These are phyloP conservation scores for Microtus ochrogaster DNA, from an alignment of 2,113 vertebrate genomes.

Conservation along the genomic window DNA sequence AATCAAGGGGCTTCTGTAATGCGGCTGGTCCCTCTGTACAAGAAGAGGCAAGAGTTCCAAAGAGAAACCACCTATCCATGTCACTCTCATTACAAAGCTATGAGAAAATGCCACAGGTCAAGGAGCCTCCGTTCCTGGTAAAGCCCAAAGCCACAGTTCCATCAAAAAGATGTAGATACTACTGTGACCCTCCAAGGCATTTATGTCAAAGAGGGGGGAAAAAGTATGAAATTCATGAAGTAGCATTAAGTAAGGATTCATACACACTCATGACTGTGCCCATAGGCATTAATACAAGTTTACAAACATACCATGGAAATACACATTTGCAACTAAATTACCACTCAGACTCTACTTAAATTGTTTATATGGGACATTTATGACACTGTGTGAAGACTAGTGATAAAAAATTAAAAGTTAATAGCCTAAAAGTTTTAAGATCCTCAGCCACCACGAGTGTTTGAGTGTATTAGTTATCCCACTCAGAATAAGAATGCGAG, in stretches of 20 bases:
- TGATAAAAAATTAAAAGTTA: constrained; percentile 36
- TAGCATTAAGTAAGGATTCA: neutral
- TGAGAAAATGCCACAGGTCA: neutral
- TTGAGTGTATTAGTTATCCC: neutral
- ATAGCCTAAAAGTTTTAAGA: neutral
- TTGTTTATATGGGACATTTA: neutral
- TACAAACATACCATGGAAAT: neutral
- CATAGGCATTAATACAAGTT: neutral
- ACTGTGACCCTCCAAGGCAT: neutral
- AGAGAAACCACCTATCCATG: neutral
- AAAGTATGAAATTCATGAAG: neutral
- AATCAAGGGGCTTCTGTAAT: neutral
- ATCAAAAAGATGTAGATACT: neutral
- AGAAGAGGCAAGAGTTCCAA: neutral
- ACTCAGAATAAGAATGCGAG: neutral
- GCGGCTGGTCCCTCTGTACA: neutral
- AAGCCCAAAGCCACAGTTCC: neutral
- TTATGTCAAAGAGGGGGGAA: neutral
- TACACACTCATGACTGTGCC: neutral
- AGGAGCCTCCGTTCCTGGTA: constrained; percentile 22
- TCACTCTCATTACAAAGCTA: constrained; percentile 24
- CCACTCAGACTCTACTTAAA: neutral
- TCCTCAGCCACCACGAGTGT: neutral
- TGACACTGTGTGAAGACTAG: neutral
- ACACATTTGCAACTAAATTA: neutral